Evolutionary conservation across 35 echinoderm and acorn worm species (phyloP).

Genomic region (Apostichopus japonicus): DNA sequence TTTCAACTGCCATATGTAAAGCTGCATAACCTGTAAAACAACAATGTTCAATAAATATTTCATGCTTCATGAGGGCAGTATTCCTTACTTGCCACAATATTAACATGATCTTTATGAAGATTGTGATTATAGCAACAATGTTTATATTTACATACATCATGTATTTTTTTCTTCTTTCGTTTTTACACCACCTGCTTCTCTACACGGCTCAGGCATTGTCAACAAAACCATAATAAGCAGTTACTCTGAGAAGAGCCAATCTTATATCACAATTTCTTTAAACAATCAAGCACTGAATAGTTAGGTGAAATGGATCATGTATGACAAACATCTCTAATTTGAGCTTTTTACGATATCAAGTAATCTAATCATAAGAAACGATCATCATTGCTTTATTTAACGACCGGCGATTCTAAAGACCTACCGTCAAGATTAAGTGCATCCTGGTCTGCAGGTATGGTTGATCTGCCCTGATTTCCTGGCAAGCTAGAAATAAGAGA

Average conservation of each 20-base stretch:
- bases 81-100: not conserved
- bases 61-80: not conserved
- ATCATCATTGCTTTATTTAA: too few relatives aligned
- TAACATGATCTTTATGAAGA: not conserved
- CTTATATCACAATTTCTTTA: too few relatives aligned
- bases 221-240: too few relatives aligned
- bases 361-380: too few relatives aligned
- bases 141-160: not conserved
- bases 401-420: not conserved
- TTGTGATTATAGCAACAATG: not conserved
- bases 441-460: conserved; percentile 61
- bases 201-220: too few relatives aligned
- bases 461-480: conserved; percentile 16
- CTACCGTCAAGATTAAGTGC: conserved; percentile 73
- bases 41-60: not conserved
- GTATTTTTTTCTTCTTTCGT: not conserved
- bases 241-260: too few relatives aligned
- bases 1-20: conserved; percentile 72
- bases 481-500: conserved; percentile 49
- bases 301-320: not conserved
- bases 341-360: too few relatives aligned
- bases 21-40: conserved; percentile 63
- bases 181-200: not conserved
- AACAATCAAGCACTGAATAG: too few relatives aligned
- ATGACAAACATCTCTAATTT: too few relatives aligned